These are phyloP conservation scores for Malurus alboscapulatus DNA, from an alignment of 2,113 vertebrate genomes.

Conservation along the genomic window DNA sequence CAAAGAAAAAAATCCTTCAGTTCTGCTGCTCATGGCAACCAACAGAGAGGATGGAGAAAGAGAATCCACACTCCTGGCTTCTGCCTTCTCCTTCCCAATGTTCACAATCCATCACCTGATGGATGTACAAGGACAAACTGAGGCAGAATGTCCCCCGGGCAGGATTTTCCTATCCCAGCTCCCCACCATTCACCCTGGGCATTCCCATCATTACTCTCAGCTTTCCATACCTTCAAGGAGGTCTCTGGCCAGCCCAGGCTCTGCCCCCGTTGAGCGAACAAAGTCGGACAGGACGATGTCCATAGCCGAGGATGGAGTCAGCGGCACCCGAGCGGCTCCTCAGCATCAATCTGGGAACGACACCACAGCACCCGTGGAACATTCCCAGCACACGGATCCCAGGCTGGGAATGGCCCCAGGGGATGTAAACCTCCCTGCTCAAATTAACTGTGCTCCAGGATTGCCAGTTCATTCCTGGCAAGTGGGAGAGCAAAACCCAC, in stretches of 20 bases:
- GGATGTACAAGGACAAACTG: neutral
- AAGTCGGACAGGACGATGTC: conserved; percentile 96
- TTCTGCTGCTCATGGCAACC: accelerated
- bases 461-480: accelerated
- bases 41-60: neutral
- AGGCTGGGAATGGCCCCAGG: neutral
- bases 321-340: conserved; percentile 11
- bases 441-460: accelerated
- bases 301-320: conserved; percentile 81
- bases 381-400: neutral
- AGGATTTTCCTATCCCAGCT: neutral
- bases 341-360: conserved; percentile 30
- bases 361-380: neutral
- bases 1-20: accelerated
- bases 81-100: accelerated
- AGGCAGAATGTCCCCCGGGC: neutral
- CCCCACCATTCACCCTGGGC: accelerated
- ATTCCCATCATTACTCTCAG: accelerated
- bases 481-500: accelerated
- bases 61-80: accelerated
- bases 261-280: conserved; percentile 97
- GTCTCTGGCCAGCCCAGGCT: conserved; percentile 94
- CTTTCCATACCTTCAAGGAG: conserved; percentile 87
- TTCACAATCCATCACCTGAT: neutral
- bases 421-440: accelerated